A percentile compares a stretch with the other conserved stretches of the same genome.
These are phyloP conservation scores for Tribolium freemani DNA, from an alignment of 2,888 invertebrate genomes.

Conservation along the genomic window DNA sequence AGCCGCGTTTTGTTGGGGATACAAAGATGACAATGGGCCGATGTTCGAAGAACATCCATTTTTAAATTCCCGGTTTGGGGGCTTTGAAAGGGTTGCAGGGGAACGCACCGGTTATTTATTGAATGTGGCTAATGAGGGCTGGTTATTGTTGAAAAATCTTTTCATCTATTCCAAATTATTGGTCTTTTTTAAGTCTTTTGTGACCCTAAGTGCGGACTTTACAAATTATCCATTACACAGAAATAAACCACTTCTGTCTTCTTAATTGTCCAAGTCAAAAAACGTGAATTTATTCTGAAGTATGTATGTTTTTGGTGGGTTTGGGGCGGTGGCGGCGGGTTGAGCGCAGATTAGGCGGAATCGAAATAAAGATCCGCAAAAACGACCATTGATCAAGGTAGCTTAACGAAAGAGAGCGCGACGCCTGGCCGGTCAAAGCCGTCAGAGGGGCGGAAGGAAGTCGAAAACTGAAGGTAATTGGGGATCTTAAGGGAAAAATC, in stretches of 20 bases:
- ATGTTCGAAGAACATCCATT: neutral
- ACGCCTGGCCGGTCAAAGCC: conserved; percentile 56
- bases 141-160: too few species aligned
- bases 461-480: conserved; percentile 58
- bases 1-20: neutral
- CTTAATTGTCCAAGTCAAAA: too few species aligned
- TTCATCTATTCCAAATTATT: too few species aligned
- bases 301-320: neutral
- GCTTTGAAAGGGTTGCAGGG: neutral
- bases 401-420: conserved; percentile 52
- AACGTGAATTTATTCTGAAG: too few species aligned
- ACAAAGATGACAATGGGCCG: neutral
- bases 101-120: too few species aligned
- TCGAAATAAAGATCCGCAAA: conserved; percentile 56
- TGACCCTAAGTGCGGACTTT: too few species aligned
- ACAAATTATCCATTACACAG: too few species aligned
- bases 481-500: conserved; percentile 50
- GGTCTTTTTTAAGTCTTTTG: too few species aligned
- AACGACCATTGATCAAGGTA: conserved; percentile 58
- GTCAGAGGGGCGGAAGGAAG: conserved; percentile 51
- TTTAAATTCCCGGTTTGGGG: neutral
- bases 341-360: conserved; percentile 45
- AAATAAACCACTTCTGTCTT: too few species aligned
- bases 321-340: neutral
- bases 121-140: too few species aligned